These are phyloP conservation scores for Agriotes lineatus DNA, from an alignment of 2,888 invertebrate genomes.

Conservation along the genomic window DNA sequence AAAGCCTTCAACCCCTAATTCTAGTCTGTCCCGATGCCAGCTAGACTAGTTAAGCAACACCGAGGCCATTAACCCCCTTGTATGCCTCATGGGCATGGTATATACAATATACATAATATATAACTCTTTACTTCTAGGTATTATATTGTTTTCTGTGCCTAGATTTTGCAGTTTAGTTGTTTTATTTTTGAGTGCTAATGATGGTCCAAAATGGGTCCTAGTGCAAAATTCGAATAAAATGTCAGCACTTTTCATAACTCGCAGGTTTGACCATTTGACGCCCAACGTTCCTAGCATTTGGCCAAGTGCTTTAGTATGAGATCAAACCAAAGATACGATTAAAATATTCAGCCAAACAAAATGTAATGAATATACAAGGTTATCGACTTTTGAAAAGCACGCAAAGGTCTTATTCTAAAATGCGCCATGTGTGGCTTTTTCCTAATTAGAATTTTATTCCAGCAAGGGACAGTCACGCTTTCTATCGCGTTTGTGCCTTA, in stretches of 20 bases:
- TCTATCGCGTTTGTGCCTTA: not conserved
- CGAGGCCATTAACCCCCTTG: constrained; percentile 47
- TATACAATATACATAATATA: constrained; percentile 25
- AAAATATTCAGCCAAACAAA: constrained; percentile 30
- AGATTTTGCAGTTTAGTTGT: no score
- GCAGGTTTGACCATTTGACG: not conserved
- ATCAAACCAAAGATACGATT: constrained; percentile 12
- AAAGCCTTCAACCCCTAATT: constrained; percentile 50
- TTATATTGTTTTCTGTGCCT: no score
- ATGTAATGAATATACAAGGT: constrained; percentile 32
- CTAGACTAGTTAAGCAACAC: constrained; percentile 47
- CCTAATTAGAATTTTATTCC: constrained; percentile 20
- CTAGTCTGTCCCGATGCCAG: constrained; percentile 44
- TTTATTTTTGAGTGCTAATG: no score
- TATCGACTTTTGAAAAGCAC: constrained; percentile 30
- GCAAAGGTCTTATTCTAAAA: constrained; percentile 22
- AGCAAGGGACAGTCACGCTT: constrained; percentile 11
- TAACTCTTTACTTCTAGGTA: constrained; percentile 2
- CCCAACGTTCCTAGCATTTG: not conserved
- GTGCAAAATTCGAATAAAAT: not conserved
- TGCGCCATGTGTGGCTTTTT: constrained; percentile 26
- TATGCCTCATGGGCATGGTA: not conserved
- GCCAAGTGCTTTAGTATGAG: constrained; percentile 5
- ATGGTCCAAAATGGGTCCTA: no score
- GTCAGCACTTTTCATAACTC: no score